Evolutionary conservation across 1,140 invertebrate genomes (phyloP).

Genomic region (Dendroctonus ponderosae): DNA sequence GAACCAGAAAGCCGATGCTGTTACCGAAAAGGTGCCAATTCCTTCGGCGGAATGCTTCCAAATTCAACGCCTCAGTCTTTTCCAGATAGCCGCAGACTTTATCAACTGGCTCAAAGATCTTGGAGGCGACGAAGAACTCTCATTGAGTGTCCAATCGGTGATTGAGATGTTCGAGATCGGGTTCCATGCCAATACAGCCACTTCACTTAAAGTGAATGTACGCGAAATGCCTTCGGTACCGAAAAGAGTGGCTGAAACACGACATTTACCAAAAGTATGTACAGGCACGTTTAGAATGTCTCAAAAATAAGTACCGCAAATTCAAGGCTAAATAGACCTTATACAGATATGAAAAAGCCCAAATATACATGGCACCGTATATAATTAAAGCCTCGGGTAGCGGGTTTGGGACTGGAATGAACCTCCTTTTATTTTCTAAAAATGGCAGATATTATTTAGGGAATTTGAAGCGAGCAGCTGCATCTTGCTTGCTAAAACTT

Average conservation of each 20-base stretch:
- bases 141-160: slow-evolving; percentile 52
- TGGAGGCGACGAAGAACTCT: slow-evolving; percentile 48
- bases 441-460: too few relatives aligned
- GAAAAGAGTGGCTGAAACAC: slow-evolving; percentile 50
- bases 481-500: too few relatives aligned
- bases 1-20: slow-evolving; percentile 54
- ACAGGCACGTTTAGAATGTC: background rate
- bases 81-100: slow-evolving; percentile 57
- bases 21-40: slow-evolving; percentile 51
- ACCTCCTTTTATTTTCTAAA: too few relatives aligned
- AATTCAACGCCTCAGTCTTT: background rate
- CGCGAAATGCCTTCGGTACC: slow-evolving; percentile 54
- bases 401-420: too few relatives aligned
- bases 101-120: slow-evolving; percentile 59
- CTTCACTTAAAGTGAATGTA: slow-evolving; percentile 51
- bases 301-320: too few relatives aligned
- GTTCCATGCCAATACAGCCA: slow-evolving; percentile 57
- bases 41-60: background rate
- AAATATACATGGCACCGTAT: too few relatives aligned
- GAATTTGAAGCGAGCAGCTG: too few relatives aligned
- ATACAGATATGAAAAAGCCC: too few relatives aligned
- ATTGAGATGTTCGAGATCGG: slow-evolving; percentile 59
- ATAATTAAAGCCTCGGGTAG: too few relatives aligned
- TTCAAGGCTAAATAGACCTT: too few relatives aligned
- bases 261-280: slow-evolving; percentile 49